These are phyloP conservation scores for Leptatherina wallacei DNA, from an alignment of 2,797 vertebrate genomes.

Conservation along the genomic window DNA sequence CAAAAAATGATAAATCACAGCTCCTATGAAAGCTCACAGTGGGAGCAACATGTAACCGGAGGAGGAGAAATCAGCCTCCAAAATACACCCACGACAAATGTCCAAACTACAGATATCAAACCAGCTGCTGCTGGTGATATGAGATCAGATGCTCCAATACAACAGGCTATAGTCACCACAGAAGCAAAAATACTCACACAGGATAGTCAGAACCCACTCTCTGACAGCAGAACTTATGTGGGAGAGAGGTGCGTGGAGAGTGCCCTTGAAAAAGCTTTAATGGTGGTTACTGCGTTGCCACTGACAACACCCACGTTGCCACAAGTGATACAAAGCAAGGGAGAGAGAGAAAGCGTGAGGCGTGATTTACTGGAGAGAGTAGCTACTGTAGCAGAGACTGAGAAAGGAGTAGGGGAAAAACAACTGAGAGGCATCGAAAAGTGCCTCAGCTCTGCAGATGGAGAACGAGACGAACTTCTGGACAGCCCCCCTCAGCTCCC, in stretches of 20 bases:
- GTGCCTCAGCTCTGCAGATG: conserved; percentile 56
- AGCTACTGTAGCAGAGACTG: conserved; percentile 59
- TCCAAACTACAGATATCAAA: conserved; percentile 61
- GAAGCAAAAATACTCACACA: conserved; percentile 55
- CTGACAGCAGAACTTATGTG: conserved; percentile 65
- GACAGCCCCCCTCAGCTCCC: conserved; percentile 50
- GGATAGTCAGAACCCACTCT: conserved; percentile 60
- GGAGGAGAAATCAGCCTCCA: conserved; percentile 50
- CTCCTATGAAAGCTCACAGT: conserved; percentile 45
- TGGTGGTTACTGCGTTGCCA: conserved; percentile 80
- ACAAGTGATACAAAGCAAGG: conserved; percentile 81
- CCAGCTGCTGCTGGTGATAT: conserved; percentile 39
- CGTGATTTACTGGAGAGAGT: conserved; percentile 67
- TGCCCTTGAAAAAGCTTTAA: conserved; percentile 79
- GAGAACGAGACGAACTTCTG: conserved; percentile 50
- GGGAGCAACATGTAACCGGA: conserved; percentile 49
- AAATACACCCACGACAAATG: conserved; percentile 58
- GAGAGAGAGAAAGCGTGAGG: conserved; percentile 76
- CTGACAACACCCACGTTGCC: conserved; percentile 84
- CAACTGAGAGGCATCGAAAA: conserved; percentile 48
- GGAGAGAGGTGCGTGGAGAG: conserved; percentile 71
- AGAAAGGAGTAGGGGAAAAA: conserved; percentile 51
- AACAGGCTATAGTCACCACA: conserved; percentile 54
- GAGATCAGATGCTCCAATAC: conserved; percentile 58
- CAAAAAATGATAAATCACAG: conserved; percentile 50